Conservation (phyloP, 2,113 vertebrate genomes). For the Misgurnus anguillicaudatus region DNA sequence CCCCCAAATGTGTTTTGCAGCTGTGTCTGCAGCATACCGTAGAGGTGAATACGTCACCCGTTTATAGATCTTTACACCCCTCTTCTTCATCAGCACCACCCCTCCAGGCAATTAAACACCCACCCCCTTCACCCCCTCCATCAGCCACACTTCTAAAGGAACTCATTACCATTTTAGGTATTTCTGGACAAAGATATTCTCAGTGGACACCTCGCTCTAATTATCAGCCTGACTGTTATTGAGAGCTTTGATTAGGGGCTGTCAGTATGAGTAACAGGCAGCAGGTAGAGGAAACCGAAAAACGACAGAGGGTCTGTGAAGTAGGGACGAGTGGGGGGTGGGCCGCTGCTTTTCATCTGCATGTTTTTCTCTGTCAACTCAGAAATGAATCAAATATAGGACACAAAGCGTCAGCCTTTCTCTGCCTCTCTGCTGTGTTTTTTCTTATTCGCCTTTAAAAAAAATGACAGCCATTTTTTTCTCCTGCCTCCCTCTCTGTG, state of each 20-base stretch:
- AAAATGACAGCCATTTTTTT: conserved; percentile 17
- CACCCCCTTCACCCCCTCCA: conserved; percentile 2
- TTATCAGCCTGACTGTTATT: conserved; percentile 62
- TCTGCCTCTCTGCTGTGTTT: conserved; percentile 1
- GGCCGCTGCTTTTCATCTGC: conserved; percentile 3
- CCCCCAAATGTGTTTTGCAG: conserved; percentile 41
- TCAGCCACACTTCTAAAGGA: conserved; percentile 45
- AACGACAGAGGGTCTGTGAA: conserved; percentile 11
- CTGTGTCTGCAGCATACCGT: conserved; percentile 29
- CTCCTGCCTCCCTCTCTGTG: background rate
- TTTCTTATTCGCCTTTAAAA: conserved; percentile 17
- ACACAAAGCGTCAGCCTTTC: conserved; percentile 31
- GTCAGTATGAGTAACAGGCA: conserved; percentile 61
- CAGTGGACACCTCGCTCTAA: conserved; percentile 56
- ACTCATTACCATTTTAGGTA: conserved; percentile 57
- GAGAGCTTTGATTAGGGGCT: conserved; percentile 64
- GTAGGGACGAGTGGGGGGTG: background rate
- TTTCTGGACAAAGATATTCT: conserved; percentile 63
- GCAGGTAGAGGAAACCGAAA: conserved; percentile 47
- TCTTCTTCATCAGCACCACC: background rate
- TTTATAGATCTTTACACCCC: conserved; percentile 49
- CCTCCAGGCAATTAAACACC: conserved; percentile 49
- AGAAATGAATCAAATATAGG: conserved; percentile 51
- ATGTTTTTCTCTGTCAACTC: conserved; percentile 37
- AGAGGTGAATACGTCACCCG: conserved; percentile 41